A percentile compares a stretch with the other conserved stretches of the same genome.
phyloP scores from a whole-genome alignment of 1,140 invertebrate genomes.

The Andrena cerasifolii region DNA sequence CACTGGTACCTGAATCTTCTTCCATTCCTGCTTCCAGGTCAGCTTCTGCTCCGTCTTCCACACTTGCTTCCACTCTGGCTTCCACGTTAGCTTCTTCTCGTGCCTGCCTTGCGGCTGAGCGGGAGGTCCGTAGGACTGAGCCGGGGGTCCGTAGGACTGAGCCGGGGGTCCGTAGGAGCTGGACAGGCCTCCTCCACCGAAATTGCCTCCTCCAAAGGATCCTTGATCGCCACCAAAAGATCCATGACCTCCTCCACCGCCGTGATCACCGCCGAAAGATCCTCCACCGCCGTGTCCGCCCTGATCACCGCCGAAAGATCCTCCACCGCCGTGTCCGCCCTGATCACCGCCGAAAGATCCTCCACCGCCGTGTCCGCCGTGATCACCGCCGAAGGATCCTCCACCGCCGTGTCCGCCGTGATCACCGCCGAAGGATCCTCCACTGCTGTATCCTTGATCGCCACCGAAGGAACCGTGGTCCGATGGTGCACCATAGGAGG shows the following conservation, averaged over 20 bases:
- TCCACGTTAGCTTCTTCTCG: conserved; percentile 79
- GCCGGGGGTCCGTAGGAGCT: conserved; percentile 48
- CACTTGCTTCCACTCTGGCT: conserved; percentile 80
- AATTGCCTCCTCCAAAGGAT: neutral
- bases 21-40: conserved; percentile 80
- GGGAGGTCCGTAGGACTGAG: conserved; percentile 63
- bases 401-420: conserved; percentile 5
- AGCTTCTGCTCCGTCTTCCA: conserved; percentile 81
- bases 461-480: conserved; percentile 15
- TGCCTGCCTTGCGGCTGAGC: conserved; percentile 85
- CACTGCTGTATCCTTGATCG: conserved; percentile 28
- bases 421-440: conserved; percentile 3
- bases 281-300: too few relatives aligned
- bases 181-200: conserved; percentile 28
- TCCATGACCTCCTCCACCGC: too few relatives aligned
- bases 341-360: conserved; percentile 29
- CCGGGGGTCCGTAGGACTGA: conserved; percentile 53
- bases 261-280: too few relatives aligned
- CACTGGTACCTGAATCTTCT: conserved; percentile 78
- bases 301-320: too few relatives aligned
- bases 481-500: conserved; percentile 19
- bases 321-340: too few relatives aligned
- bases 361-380: too few relatives aligned
- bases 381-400: conserved; percentile 37
- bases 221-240: neutral